A percentile compares a stretch with the other conserved stretches of the same genome.
Evolutionary conservation across 2,797 vertebrate species (phyloP).

Genomic region (Anolis apletophallus): DNA sequence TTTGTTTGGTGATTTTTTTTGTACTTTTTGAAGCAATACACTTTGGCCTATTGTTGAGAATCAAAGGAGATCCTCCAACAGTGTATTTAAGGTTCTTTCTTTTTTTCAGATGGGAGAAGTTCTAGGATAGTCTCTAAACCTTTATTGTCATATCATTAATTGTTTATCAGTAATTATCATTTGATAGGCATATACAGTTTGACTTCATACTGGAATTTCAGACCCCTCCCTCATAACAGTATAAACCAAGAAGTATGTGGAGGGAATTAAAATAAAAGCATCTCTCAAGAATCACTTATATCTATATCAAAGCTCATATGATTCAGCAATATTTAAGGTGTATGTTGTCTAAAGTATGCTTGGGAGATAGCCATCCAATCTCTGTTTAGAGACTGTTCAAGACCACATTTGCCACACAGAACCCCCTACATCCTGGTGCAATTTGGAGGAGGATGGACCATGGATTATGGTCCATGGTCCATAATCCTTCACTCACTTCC

Average conservation of each 20-base stretch:
- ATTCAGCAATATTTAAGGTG: neutral
- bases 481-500: too few relatives aligned
- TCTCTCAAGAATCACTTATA: neutral
- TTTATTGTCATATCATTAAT: conserved; percentile 62
- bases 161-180: conserved; percentile 60
- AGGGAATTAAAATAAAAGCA: conserved; percentile 50
- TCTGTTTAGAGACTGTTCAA: too few relatives aligned
- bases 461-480: too few relatives aligned
- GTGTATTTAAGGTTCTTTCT: conserved; percentile 36
- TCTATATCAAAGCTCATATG: conserved; percentile 47
- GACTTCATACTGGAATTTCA: conserved; percentile 38
- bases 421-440: too few relatives aligned
- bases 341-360: too few relatives aligned
- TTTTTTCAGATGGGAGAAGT: neutral
- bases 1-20: conserved; percentile 52
- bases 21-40: conserved; percentile 1
- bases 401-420: too few relatives aligned
- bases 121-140: conserved; percentile 46
- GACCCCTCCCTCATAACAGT: conserved; percentile 43
- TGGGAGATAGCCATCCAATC: too few relatives aligned
- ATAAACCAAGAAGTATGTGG: conserved; percentile 23
- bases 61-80: conserved; percentile 25
- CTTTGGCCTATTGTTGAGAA: conserved; percentile 53
- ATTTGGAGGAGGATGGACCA: too few relatives aligned
- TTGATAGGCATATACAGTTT: conserved; percentile 31